phyloP scores from a whole-genome alignment of 2,888 invertebrate genomes.

The Thecophora atra region DNA sequence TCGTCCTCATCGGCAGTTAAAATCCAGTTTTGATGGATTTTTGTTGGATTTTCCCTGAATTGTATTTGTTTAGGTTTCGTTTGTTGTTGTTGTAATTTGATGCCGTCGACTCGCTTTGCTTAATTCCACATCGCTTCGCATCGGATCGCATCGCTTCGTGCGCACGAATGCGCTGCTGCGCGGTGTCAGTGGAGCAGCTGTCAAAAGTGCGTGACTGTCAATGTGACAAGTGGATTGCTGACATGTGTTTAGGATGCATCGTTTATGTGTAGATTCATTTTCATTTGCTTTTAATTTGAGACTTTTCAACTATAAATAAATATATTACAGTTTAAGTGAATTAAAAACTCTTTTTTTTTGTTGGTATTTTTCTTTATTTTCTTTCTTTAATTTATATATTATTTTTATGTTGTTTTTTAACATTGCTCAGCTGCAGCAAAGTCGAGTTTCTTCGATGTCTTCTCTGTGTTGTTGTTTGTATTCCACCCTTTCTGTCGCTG shows the following conservation, averaged over 20 bases:
- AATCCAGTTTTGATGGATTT: background rate
- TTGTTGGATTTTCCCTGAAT: background rate
- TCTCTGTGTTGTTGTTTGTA: too few species aligned
- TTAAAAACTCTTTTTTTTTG: background rate
- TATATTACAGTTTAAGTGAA: too few species aligned
- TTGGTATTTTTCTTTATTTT: background rate
- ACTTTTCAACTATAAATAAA: too few species aligned
- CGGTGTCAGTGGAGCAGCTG: slow-evolving; percentile 14
- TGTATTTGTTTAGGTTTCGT: background rate
- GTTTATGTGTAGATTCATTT: background rate
- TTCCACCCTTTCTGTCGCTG: slow-evolving; percentile 4
- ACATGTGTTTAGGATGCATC: slow-evolving; percentile 1
- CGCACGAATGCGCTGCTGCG: slow-evolving; percentile 16
- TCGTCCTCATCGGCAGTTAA: too few species aligned
- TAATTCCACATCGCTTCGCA: background rate
- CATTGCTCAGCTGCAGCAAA: background rate
- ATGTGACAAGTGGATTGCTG: slow-evolving; percentile 29
- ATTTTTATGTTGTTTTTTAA: background rate
- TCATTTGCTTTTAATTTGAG: background rate
- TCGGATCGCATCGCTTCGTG: background rate
- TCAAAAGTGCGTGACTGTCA: slow-evolving; percentile 30
- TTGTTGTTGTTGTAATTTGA: background rate
- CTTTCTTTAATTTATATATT: background rate
- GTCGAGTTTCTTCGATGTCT: too few species aligned
- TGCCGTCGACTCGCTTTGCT: background rate